Base-by-base conservation (phyloP, 2,113 vertebrate genomes). In the Sylvietta virens region DNA sequence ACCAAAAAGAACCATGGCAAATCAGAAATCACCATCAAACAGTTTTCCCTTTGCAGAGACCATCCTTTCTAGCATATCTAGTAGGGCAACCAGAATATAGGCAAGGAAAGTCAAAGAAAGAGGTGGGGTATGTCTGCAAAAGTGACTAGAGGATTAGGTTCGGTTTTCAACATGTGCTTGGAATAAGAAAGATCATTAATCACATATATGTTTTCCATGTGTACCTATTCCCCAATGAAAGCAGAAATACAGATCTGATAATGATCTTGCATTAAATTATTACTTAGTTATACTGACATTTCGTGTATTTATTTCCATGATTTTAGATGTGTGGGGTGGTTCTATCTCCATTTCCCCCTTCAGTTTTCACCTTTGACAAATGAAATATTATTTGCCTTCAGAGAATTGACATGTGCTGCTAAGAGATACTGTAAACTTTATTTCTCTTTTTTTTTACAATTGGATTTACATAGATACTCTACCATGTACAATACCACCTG, bases 401-500 rank as follows among this genome's bases (percentile, higher is more conserved):
- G 9, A 71, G 4, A 53, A 58, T 5, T 78, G 6, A 56, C 3
- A n/a, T 13, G 5, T 67, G 35, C 13, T 62, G 7, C 9, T 83
- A 23, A 70, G 28, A 81, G 16, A 39, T 35, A 40, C 13, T 35
- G 15, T 54, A 16, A 92, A n/a, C 3, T 50, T 73, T 48, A 7
- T 70, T 37, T 69, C 3, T 47, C 13, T 64, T 56, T 22, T 31
- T 42, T 70, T 83, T 78, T 62, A 13, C 22, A 15, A 2, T 15
- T 62, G 12, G 1, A n/a, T 77, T 77, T 76, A n/a, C 16, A 20
- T 24, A 30, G 13, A 6, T 77, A 58, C 3, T 58, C 16, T 47
- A n/a, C 11, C 10, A 23, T 2, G 30, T 33, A 6, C 5, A 42
- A 42, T 18, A 50, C 10, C 3, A 28, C 8, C 3, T 4, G 1